phyloP scores from a whole-genome alignment of 1,140 invertebrate genomes.

The Euwallacea fornicatus region DNA sequence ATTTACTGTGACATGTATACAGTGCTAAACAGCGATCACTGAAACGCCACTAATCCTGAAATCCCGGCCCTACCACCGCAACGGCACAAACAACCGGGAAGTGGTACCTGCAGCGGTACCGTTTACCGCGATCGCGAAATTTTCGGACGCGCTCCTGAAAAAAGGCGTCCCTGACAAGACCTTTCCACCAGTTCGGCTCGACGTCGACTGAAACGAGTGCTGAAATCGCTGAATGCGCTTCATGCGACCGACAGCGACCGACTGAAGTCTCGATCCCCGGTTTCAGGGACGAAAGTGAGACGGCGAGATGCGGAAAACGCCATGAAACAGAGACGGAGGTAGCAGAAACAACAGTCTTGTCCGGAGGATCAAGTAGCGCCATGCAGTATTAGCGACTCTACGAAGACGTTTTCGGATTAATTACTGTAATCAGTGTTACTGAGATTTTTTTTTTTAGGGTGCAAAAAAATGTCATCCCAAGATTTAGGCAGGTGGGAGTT shows the following conservation, averaged over 20 bases:
- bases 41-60: no score
- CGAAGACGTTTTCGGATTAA: constrained; percentile 45
- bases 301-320: constrained; percentile 26
- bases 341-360: constrained; percentile 47
- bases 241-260: constrained; percentile 37
- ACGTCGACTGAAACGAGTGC: constrained; percentile 38
- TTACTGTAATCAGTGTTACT: constrained; percentile 42
- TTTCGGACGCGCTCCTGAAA: constrained; percentile 7
- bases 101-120: no score
- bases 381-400: constrained; percentile 46
- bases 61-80: no score
- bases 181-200: constrained; percentile 33
- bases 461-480: no score
- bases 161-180: constrained; percentile 22
- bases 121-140: background rate
- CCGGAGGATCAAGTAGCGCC: constrained; percentile 45
- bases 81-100: no score
- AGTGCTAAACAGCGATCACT: no score
- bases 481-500: no score
- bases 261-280: constrained; percentile 44
- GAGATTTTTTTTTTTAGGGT: background rate
- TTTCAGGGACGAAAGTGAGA: constrained; percentile 34
- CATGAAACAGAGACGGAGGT: constrained; percentile 38
- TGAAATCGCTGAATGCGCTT: constrained; percentile 29
- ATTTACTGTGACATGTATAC: no score